Evolutionary conservation across 1,140 invertebrate genomes (phyloP).

Genomic region (Tetragonula clypearis): DNA sequence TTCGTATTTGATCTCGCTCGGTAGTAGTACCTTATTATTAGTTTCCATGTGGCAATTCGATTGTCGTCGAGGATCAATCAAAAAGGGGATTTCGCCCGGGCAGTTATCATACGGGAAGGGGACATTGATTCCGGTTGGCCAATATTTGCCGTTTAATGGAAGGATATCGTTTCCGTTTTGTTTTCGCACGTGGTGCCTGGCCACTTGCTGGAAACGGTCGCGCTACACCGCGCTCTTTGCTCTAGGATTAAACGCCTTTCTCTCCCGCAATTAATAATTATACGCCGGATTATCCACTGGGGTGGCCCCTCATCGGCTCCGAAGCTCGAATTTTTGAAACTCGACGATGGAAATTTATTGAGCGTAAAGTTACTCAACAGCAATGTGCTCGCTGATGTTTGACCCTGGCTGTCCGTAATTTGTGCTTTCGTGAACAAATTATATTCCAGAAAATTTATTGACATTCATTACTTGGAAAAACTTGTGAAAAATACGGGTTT

Average conservation of each 20-base stretch:
- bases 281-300: background rate
- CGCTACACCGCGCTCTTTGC: background rate
- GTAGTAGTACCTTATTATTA: background rate
- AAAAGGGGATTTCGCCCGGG: constrained; percentile 11
- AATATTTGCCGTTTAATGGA: constrained; percentile 51
- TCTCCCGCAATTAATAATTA: constrained; percentile 37
- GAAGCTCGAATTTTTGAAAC: background rate
- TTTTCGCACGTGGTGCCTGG: background rate
- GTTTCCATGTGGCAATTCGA: background rate
- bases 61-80: background rate
- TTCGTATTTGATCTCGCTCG: background rate
- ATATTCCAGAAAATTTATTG: no score
- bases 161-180: constrained; percentile 6
- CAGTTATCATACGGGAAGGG: background rate
- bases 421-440: no score
- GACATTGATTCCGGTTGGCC: constrained; percentile 28
- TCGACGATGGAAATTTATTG: background rate
- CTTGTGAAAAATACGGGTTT: no score
- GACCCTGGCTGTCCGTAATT: no score
- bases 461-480: no score
- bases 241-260: constrained; percentile 36
- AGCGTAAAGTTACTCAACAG: background rate
- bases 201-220: background rate
- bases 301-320: background rate
- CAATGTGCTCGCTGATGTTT: background rate